Conservation (phyloP, 2,113 vertebrate genomes). For the Aphyosemion australe region DNA sequence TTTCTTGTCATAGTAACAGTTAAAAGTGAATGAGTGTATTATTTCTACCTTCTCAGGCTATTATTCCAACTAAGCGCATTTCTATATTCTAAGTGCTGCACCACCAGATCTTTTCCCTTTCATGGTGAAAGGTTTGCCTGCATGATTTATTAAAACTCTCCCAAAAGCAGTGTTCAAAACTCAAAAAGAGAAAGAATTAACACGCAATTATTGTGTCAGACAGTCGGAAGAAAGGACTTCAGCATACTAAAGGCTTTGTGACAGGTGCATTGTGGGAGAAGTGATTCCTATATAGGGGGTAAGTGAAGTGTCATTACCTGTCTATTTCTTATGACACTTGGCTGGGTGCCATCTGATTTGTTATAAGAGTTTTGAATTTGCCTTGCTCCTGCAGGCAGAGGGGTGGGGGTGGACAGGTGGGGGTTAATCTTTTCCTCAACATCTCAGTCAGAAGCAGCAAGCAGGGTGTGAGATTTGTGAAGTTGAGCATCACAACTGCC, state of each 20-base stretch:
- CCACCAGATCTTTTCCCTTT: slow-evolving; percentile 79
- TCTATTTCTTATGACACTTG: slow-evolving; percentile 94
- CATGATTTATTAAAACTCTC: slow-evolving; percentile 91
- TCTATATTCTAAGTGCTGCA: not conserved
- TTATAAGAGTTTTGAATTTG: slow-evolving; percentile 92
- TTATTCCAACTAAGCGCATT: not conserved
- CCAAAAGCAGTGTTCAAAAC: slow-evolving; percentile 80
- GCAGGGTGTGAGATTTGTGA: slow-evolving; percentile 82
- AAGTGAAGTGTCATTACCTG: slow-evolving; percentile 98
- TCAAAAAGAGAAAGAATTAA: slow-evolving; percentile 83
- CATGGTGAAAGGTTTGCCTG: slow-evolving; percentile 85
- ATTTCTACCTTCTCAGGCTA: slow-evolving; percentile 77
- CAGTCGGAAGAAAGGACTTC: slow-evolving; percentile 94
- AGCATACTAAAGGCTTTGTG: slow-evolving; percentile 90
- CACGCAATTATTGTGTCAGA: slow-evolving; percentile 96
- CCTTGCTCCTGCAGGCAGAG: slow-evolving; percentile 77
- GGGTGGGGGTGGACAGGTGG: slow-evolving; percentile 61
- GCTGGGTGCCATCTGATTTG: slow-evolving; percentile 93
- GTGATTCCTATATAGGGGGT: slow-evolving; percentile 93
- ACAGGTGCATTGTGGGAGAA: slow-evolving; percentile 99
- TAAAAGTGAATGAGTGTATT: slow-evolving; percentile 81
- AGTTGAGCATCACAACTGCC: slow-evolving; percentile 81
- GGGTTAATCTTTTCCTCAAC: slow-evolving; percentile 74
- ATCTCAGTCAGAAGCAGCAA: slow-evolving; percentile 84
- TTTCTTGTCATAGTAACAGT: not conserved